phyloP scores from a whole-genome alignment of 2,113 vertebrate genomes.

The Anhinga rufa region DNA sequence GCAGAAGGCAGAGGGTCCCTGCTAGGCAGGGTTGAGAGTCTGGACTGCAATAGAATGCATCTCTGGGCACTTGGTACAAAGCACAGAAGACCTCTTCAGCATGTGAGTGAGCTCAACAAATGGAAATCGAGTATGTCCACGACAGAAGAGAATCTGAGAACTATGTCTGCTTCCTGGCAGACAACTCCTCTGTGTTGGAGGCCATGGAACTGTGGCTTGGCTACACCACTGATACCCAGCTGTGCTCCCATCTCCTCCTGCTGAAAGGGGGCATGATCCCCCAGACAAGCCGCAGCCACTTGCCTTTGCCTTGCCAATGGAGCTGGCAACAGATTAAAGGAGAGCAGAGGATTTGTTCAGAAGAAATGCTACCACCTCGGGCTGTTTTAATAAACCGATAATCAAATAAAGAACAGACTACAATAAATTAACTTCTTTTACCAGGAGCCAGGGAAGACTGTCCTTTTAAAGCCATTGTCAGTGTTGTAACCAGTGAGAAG shows the following conservation, averaged over 20 bases:
- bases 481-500: neutral
- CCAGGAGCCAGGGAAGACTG: neutral
- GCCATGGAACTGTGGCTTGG: neutral
- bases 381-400: slow-evolving; percentile 62
- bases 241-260: neutral
- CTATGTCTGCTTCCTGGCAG: neutral
- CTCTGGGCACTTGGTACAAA: rapidly evolving
- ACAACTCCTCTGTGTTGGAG: neutral
- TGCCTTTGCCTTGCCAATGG: neutral
- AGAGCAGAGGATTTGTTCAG: neutral
- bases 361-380: slow-evolving; percentile 5
- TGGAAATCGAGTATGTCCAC: neutral
- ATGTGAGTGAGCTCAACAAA: neutral
- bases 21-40: neutral
- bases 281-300: neutral
- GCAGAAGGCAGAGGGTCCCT: neutral
- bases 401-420: slow-evolving; percentile 61
- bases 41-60: neutral
- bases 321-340: neutral
- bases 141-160: neutral
- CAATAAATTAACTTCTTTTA: slow-evolving; percentile 41
- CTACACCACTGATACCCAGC: neutral
- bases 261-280: neutral
- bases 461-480: slow-evolving; percentile 9
- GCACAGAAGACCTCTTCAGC: neutral